These are phyloP conservation scores for Siniperca scherzeri DNA, from an alignment of 2,797 vertebrate genomes.

Conservation along the genomic window DNA sequence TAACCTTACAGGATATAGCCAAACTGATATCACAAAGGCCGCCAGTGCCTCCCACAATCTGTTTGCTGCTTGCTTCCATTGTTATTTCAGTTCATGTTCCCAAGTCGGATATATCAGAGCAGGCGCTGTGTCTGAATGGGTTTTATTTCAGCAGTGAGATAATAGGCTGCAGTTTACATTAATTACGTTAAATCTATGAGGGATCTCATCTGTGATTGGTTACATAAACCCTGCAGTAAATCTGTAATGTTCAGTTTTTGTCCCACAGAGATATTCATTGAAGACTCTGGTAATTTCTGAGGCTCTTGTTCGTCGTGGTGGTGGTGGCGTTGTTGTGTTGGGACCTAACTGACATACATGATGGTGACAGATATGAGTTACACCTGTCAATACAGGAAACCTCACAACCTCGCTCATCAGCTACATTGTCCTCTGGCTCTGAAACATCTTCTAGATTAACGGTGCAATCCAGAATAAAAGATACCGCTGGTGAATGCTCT, in stretches of 20 bases:
- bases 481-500: no score
- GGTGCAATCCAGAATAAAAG: background rate
- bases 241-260: constrained; percentile 1
- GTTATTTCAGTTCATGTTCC: background rate
- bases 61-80: background rate
- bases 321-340: background rate
- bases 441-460: background rate
- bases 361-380: background rate
- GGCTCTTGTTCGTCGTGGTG: background rate
- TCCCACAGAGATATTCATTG: background rate
- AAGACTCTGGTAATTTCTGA: background rate
- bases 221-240: background rate
- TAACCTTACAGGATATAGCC: background rate
- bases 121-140: background rate
- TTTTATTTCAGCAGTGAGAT: background rate
- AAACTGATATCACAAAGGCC: background rate
- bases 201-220: background rate
- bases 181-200: background rate
- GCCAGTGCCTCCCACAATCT: background rate
- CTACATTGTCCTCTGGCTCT: background rate
- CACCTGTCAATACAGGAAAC: background rate
- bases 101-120: background rate
- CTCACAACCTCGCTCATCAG: background rate
- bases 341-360: background rate
- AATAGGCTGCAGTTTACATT: background rate